Base-by-base conservation (phyloP, 2,888 invertebrate genomes). In the Mimumesa dahlbomi region DNA sequence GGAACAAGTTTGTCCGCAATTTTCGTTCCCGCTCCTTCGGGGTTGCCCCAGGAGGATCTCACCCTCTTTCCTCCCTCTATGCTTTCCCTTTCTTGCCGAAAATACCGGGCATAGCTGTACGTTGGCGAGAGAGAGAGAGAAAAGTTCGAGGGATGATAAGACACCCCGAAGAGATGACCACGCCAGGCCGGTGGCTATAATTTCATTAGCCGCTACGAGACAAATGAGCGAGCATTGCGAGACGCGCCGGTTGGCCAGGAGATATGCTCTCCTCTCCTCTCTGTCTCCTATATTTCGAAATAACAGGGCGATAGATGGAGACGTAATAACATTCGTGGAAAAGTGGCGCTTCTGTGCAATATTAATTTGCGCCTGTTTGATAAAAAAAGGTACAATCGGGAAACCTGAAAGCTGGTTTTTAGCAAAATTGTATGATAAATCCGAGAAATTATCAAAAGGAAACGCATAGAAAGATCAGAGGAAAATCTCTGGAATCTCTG, bases 191-290 rank as follows among this genome's bases (percentile, higher is more conserved):
- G 85, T 82, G 85, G 90, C 90, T 90, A 91, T 91, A 91, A 91
- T 91, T 91, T 91, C 91, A 91, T 91, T 91, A 91, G 90, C 90
- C 86, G 89, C 85, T 87, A 82, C 82, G 88, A 90, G 91, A 91
- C 91, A 91, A 91, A 91, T 91, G 91, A 90, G 90, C 88, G 85
- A 84, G 85, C 86, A 89, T 88, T 87, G 86, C 82, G 82, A 85
- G 87, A 86, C 80, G 87, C 89, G 84, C 89, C 89, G 88, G 89
- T 88, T 89, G 89, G 82, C 75, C 82, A 82, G 80, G 84, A 85
- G 87, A 89, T 87, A 85, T 82, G 75, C 81, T 68, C 54, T 38
- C 56, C 45, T 38, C 68, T 53, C 50, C 52, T 34, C 49, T 13
- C 22, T 25, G 22, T 19, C 36, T 59, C 57, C 63, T 42, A 53